These are phyloP conservation scores for Rachycentron canadum DNA, from an alignment of 2,797 vertebrate genomes.

Conservation along the genomic window DNA sequence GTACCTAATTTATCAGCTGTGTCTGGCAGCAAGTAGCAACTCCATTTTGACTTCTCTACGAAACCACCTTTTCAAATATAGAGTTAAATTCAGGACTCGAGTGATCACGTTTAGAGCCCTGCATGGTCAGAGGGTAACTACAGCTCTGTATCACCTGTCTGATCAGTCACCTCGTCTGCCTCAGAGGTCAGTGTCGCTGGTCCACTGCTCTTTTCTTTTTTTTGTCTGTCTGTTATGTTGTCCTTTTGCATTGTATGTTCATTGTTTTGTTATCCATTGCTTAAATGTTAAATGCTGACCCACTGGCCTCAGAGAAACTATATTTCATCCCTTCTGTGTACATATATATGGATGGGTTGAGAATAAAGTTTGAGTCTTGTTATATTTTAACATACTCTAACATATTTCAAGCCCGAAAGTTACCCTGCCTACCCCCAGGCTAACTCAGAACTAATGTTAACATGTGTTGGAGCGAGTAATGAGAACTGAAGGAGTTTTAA, in stretches of 20 bases:
- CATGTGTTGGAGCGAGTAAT: background rate
- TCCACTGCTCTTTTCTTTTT: background rate
- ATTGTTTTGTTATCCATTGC: too few species aligned
- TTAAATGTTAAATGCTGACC: background rate
- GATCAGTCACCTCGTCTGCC: background rate
- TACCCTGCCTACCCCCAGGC: background rate
- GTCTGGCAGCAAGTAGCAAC: background rate
- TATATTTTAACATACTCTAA: background rate
- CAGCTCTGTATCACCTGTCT: background rate
- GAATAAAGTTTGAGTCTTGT: background rate
- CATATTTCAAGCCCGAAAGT: background rate
- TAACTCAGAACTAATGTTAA: background rate
- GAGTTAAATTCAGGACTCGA: background rate
- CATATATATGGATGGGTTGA: background rate
- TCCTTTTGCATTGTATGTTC: background rate
- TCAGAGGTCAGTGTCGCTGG: background rate
- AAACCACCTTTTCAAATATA: constrained; percentile 1
- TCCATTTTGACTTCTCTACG: constrained; percentile 20
- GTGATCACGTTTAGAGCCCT: background rate
- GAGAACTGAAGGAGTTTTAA: background rate
- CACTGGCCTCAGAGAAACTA: background rate
- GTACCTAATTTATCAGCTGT: constrained; percentile 18
- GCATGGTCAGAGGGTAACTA: background rate
- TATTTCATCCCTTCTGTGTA: too few species aligned
- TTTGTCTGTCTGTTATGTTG: background rate